Percentiles rank a stretch among this genome's conserved stretches.
Conservation (phyloP, 2,797 vertebrate genomes). For the Triplophysa yarkandensis region DNA sequence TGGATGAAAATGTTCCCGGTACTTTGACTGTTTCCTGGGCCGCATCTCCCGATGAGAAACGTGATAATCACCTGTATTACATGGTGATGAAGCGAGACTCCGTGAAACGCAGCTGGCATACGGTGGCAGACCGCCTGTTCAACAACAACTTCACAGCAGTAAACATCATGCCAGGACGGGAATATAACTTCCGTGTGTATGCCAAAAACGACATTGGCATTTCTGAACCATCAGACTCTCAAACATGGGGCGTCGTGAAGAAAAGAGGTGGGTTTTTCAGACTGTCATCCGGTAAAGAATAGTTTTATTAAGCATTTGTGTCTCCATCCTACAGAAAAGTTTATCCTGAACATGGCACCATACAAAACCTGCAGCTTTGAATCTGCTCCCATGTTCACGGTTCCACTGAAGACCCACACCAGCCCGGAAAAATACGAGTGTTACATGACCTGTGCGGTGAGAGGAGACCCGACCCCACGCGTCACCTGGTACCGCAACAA, state of each 20-base stretch:
- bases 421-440: constrained; percentile 82
- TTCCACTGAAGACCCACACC: constrained; percentile 77
- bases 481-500: constrained; percentile 86
- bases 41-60: constrained; percentile 83
- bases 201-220: constrained; percentile 84
- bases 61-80: constrained; percentile 79
- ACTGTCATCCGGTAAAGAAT: background rate
- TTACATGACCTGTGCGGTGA: constrained; percentile 87
- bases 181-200: constrained; percentile 85
- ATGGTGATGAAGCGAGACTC: constrained; percentile 79
- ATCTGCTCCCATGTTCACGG: constrained; percentile 76
- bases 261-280: constrained; percentile 72
- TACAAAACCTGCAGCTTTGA: constrained; percentile 70
- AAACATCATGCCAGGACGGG: constrained; percentile 79
- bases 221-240: constrained; percentile 81
- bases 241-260: constrained; percentile 76
- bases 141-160: constrained; percentile 85
- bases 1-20: constrained; percentile 81
- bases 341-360: constrained; percentile 58
- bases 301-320: background rate
- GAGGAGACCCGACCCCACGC: constrained; percentile 77
- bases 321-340: constrained; percentile 54
- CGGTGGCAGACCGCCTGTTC: constrained; percentile 79
- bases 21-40: constrained; percentile 84
- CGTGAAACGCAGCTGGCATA: constrained; percentile 74